Evolutionary conservation across 2,888 invertebrate genomes (phyloP), one percentile per base, ranked within the genome.

Genomic region (Nysson spinosus): DNA sequence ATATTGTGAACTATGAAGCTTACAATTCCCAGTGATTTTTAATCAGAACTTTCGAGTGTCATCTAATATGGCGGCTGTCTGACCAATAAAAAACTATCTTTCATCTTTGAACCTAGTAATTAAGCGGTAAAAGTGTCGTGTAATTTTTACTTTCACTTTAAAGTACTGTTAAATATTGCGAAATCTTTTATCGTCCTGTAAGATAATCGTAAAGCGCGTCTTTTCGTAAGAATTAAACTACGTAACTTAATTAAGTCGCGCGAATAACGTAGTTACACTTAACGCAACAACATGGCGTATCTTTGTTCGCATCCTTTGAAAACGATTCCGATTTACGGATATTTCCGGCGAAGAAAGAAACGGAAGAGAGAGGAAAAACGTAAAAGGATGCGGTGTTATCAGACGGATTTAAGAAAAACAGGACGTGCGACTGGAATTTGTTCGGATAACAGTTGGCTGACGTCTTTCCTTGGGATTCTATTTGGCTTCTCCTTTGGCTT

Each of bases 111-210:
- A 30, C 30, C 37, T 42, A 20, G 34, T 35, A 54, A 70, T 70
- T 66, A 67, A 54, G 26, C 20, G 20, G 17, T 11, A 19, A 12
- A 14, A 43, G 22, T 30, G 37, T 51, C 40, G 39, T 34, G 55
- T 43, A 56, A 52, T 64, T 37, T 64, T 50, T 40, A 65, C 62
- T 71, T 71, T 72, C 73, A 51, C 71, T 12, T 37, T 6, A 40
- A 32, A 46, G 19, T 42, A 62, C 43, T 55, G 62, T 57, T 40
- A 37, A 47, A 37, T 39, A 50, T 68, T 50, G 58, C 52, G 50
- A 62, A 62, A 57, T 56, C 56, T 52, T 44, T 19, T 46, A n/a
- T n/a, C n/a, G n/a, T n/a, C n/a, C n/a, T n/a, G n/a, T n/a, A n/a
- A n/a, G n/a, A n/a, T n/a, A n/a, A n/a, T n/a, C n/a, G n/a, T n/a